phyloP scores from a whole-genome alignment of 1,140 invertebrate species.

The Mamestra configurata region DNA sequence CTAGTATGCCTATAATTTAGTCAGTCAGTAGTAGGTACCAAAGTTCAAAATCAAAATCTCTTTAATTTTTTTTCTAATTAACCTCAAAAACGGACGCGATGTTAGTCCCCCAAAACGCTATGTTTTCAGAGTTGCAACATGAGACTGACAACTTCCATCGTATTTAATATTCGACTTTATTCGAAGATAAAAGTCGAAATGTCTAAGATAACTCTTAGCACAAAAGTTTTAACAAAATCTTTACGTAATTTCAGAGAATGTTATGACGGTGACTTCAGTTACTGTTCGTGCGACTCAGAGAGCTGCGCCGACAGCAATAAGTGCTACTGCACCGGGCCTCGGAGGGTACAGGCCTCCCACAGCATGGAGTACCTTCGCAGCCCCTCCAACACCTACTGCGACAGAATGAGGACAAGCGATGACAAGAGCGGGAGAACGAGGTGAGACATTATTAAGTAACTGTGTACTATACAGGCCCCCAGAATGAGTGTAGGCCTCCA shows the following conservation, averaged over 20 bases:
- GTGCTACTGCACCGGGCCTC: conserved; percentile 92
- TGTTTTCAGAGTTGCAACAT: too few relatives aligned
- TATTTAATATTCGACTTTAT: too few relatives aligned
- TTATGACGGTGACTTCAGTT: conserved; percentile 86
- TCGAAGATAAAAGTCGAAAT: too few relatives aligned
- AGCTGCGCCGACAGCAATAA: conserved; percentile 96
- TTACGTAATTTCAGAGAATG: conserved; percentile 76
- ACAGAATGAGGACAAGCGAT: conserved; percentile 63
- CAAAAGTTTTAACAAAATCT: neutral
- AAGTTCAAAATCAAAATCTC: too few relatives aligned
- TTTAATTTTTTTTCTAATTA: too few relatives aligned
- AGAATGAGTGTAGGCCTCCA: too few relatives aligned
- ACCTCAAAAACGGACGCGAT: too few relatives aligned
- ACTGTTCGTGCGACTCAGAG: conserved; percentile 94
- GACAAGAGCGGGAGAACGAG: conserved; percentile 68
- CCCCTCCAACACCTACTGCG: conserved; percentile 85
- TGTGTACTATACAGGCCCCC: neutral
- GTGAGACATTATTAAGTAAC: conserved; percentile 52
- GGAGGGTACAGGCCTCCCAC: conserved; percentile 85
- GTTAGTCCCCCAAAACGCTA: too few relatives aligned
- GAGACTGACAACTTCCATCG: too few relatives aligned
- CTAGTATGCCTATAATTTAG: too few relatives aligned
- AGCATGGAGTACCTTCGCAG: conserved; percentile 89
- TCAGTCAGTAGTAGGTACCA: too few relatives aligned
- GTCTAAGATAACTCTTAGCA: too few relatives aligned